Base-by-base conservation (phyloP, 2,113 vertebrate genomes). In the Plestiodon gilberti region DNA sequence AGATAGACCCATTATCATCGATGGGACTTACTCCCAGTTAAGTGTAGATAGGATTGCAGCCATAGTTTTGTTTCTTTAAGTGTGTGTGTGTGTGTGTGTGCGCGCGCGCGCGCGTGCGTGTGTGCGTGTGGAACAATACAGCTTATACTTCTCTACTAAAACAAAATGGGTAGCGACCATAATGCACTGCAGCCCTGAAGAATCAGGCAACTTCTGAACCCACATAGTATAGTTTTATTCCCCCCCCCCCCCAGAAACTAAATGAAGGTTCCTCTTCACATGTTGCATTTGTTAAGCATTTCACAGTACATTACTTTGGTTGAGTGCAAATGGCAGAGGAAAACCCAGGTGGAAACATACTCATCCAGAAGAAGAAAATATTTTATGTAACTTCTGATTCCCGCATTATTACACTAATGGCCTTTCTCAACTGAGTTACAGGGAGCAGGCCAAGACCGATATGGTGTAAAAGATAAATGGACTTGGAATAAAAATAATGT, bases 361-460 rank as follows among this genome's bases (percentile, higher is more conserved):
- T 89, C 79, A 82, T 22, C 13, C 81, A 83, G 28, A 81, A 88
- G 83, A 90, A 55, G 1, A 85, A 94, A 91, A 91, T 25, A 17
- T 81, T 89, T 28, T 52, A 0, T 0, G 81, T 87, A 48, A 84
- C 43, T 28, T 90, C 17, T 8, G n/a, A 87, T 88, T 88, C 70
- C 40, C 18, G 73, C 52, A 87, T n/a, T 28, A 64, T 67, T 85
- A 62, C 38, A 71, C 6, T 74, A 83, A 82, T 83, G 10, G 77
- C 43, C 38, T 5, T 86, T 81, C 86, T 84, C 73, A 80, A 61
- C 25, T 77, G 65, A 89, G n/a, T 83, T 88, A 86, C 33, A 30
- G 15, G 14, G 43, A 88, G 8, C 17, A 40, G 87, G 0, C 11
- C 67, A 84, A 88, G 35, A 61, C 18, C 89, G 64, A 70, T 74